Evolutionary conservation across 2,888 invertebrate species (phyloP).

Genomic region (Neoitamus cyanurus): DNA sequence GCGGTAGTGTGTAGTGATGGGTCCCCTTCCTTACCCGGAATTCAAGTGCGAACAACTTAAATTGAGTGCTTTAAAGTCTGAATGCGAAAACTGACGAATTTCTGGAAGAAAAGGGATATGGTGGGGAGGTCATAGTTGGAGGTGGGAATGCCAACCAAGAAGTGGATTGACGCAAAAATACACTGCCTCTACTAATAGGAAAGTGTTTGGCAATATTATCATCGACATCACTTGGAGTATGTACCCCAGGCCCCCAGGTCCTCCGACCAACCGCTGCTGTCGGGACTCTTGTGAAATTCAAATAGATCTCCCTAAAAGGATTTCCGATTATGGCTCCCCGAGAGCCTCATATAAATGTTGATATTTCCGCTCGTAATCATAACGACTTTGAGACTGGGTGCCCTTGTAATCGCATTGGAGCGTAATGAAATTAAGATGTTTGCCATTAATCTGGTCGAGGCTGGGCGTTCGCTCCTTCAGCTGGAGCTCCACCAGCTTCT

Average conservation of each 20-base stretch:
- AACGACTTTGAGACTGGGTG: neutral
- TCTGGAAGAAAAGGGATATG: neutral
- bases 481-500: neutral
- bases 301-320: neutral
- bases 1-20: neutral
- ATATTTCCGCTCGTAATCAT: conserved; percentile 8
- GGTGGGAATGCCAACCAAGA: neutral
- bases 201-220: neutral
- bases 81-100: neutral
- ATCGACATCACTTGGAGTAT: neutral
- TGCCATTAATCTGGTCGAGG: conserved; percentile 22
- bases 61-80: neutral
- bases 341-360: conserved; percentile 21
- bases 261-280: neutral
- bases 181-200: neutral
- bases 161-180: neutral
- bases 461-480: neutral
- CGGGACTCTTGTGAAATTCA: neutral
- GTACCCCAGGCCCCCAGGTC: neutral
- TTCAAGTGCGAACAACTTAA: neutral
- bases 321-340: neutral
- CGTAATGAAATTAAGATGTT: conserved; percentile 36
- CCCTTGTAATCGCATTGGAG: conserved; percentile 6
- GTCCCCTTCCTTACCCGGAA: neutral
- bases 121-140: neutral